These are phyloP conservation scores for Neoscelio sp. DNA, from an alignment of 2,888 invertebrate species.

Conservation along the genomic window DNA sequence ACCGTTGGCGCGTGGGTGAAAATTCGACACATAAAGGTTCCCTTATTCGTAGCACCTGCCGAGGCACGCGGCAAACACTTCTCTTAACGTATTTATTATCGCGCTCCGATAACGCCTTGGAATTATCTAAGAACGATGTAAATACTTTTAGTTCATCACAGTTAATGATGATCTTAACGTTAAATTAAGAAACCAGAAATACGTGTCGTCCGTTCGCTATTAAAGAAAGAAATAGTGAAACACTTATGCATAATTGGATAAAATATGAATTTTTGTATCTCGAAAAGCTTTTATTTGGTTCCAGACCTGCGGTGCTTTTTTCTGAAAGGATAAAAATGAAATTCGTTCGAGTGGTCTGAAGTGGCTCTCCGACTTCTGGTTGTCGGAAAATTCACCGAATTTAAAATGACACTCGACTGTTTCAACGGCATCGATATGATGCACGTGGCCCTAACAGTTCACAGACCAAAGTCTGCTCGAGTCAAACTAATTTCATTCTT, in stretches of 20 bases:
- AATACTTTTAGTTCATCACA: no score
- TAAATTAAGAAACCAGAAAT: no score
- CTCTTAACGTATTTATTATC: conserved; percentile 72
- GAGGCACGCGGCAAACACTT: conserved; percentile 72
- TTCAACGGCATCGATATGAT: conserved; percentile 61
- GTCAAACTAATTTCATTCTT: no score
- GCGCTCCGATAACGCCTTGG: conserved; percentile 3
- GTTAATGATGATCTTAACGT: no score
- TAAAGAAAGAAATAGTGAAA: neutral
- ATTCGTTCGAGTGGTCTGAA: conserved; percentile 45
- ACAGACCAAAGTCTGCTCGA: conserved; percentile 32
- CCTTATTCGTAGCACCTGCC: conserved; percentile 74
- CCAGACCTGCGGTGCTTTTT: conserved; percentile 37
- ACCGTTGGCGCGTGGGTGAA: conserved; percentile 74
- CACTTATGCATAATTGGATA: conserved; percentile 19
- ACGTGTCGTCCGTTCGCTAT: no score
- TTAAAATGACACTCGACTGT: conserved; percentile 36
- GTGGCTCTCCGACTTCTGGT: conserved; percentile 47
- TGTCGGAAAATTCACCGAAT: conserved; percentile 32
- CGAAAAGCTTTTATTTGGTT: conserved; percentile 28
- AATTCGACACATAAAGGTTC: conserved; percentile 72
- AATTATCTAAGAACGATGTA: no score
- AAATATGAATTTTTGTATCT: conserved; percentile 28
- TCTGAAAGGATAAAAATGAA: conserved; percentile 30
- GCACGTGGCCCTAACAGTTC: conserved; percentile 68